Evolutionary conservation across 2,797 vertebrate genomes (phyloP), one percentile per base, ranked within the genome.

Genomic region (Sebastes nivosus): DNA sequence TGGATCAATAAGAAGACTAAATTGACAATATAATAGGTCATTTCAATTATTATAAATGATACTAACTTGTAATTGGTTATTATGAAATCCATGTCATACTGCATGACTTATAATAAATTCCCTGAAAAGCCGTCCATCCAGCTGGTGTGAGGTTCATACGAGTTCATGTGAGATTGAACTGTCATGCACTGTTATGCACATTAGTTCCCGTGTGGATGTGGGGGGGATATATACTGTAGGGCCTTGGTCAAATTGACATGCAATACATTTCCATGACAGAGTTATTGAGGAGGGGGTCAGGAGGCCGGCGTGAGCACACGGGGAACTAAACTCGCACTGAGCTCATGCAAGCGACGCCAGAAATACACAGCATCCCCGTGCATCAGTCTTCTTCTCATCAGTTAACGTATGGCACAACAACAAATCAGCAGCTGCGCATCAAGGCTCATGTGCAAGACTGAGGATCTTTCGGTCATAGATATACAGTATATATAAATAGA

Each of bases 181-280:
- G 75, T 46, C 78, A 57, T 68, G 65, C 54, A 46, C 60, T 27
- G 24, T 52, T 16, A 27, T 27, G 63, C 54, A 24, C 80, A 60
- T 84, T 55, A 50, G 52, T 16, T 79, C 29, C 72, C 7, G 4
- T n/a, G 25, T 71, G 64, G 36, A 61, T 71, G 59, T 25, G n/a
- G 27, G 32, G 27, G 25, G 29, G 36, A 38, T 38, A 34, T 68
- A 20, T 34, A 22, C 20, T 18, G n/a, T 9, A 67, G 32, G n/a
- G 60, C 82, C 78, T 80, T 20, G 83, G 75, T 72, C 74, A 59
- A 58, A 81, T 63, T 80, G 86, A 83, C 75, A 75, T 59, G 74
- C 60, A 22, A 67, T 67, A 30, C 32, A 70, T 90, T 81, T 77
- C 70, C 24, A 66, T 64, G 82, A 50, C 82, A 66, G 58, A 67